Evolutionary conservation across 2,113 vertebrate species (phyloP), one percentile per base, ranked within the genome.

Genomic region (Cavia porcellus): DNA sequence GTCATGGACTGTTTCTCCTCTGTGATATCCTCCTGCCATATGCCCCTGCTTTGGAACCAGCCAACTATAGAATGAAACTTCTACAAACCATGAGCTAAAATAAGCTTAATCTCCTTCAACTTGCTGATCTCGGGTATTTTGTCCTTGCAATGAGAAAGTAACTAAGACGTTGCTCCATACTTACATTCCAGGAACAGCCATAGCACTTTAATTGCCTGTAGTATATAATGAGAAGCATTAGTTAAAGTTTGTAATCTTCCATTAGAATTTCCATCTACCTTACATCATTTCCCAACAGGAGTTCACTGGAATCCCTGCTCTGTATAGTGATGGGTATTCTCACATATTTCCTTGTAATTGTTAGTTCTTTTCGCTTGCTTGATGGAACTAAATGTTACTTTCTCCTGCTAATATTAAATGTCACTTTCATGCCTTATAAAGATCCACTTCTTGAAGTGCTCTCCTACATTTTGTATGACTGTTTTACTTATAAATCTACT

Each of bases 401-500:
- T 90, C 7, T 42, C 25, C 4, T 75, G n/a, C 28, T 83, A 32
- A 61, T n/a, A 47, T 17, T 7, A 20, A 3, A n/a, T 57, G 3
- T 47, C 32, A 52, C 28, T 82, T 20, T 57, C 50, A 28, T 74
- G 47, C 83, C 45, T 86, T 22, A 75, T 42, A 24, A 30, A 88
- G 42, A 70, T 8, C 20, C 7, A 55, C 35, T 17, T 92, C 22
- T 28, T 14, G 8, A 84, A 70, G n/a, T 32, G 61, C 62, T 47
- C 24, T 5, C 47, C 12, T 28, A 75, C 28, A 20, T 96, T 38
- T 74, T 61, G 1, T 35, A 70, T 4, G 5, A 17, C 13, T 30
- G 19, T 92, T 94, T 96, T 87, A 74, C 20, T 95, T 74, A 47
- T 83, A 83, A 57, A 52, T 57, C 75, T 72, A 84, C 68, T 12